Percentiles rank a stretch among this genome's conserved stretches.
These are phyloP conservation scores for Corvus hawaiiensis DNA, from an alignment of 2,113 vertebrate genomes.

Conservation along the genomic window DNA sequence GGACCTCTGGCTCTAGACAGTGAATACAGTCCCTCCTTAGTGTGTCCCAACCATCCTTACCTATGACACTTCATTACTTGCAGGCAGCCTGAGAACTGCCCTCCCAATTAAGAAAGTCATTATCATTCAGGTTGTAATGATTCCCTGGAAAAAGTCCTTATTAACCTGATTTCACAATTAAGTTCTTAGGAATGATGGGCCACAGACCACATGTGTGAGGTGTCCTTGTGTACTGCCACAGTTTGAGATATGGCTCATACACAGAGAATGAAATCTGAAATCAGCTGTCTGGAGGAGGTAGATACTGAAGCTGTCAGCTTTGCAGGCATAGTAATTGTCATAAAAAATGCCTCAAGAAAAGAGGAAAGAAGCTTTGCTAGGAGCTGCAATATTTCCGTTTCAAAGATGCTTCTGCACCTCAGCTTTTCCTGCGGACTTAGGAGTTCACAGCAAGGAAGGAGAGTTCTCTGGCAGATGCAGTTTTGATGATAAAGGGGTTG, in stretches of 20 bases:
- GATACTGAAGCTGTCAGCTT: background rate
- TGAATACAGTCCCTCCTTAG: background rate
- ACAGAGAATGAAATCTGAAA: background rate
- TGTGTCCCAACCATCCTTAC: background rate
- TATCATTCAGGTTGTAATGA: background rate
- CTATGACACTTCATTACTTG: background rate
- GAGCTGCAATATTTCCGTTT: background rate
- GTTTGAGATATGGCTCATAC: background rate
- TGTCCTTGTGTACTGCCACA: background rate
- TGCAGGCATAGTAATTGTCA: background rate
- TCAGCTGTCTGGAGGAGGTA: background rate
- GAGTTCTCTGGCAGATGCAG: background rate
- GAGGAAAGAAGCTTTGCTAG: background rate
- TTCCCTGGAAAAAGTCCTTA: background rate
- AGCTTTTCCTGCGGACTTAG: background rate
- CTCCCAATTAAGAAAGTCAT: background rate
- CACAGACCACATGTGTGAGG: rapidly evolving
- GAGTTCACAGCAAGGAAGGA: background rate
- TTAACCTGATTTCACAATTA: background rate
- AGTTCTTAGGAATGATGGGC: background rate
- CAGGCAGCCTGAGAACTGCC: background rate
- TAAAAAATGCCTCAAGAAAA: background rate
- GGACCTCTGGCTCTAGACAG: background rate
- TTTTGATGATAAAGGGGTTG: background rate
- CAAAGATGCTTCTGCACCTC: background rate